Evolutionary conservation across 2,888 invertebrate genomes (phyloP).

Genomic region (Parapristionchus giblindavisi): DNA sequence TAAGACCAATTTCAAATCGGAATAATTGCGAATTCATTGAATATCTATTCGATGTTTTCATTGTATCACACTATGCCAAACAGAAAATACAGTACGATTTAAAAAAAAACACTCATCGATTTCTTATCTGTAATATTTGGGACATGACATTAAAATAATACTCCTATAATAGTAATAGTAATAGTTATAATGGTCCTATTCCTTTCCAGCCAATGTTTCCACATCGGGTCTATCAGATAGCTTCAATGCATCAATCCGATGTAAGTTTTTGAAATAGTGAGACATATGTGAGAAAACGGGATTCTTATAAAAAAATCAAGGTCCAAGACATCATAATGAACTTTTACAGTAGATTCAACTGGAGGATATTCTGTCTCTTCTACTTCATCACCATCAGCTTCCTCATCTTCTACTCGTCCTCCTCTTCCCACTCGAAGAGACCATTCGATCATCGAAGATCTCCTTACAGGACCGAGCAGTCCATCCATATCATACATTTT

Average conservation of each 20-base stretch:
- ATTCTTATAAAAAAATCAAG: not conserved
- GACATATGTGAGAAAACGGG: not conserved
- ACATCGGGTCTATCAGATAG: not conserved
- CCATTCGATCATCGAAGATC: not conserved
- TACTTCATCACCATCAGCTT: not conserved
- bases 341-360: not conserved
- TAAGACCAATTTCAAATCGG: too few relatives aligned
- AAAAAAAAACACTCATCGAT: too few relatives aligned
- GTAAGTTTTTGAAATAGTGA: not conserved
- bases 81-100: too few relatives aligned
- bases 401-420: not conserved
- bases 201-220: not conserved
- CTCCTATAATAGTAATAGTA: too few relatives aligned
- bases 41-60: too few relatives aligned
- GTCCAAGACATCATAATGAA: not conserved
- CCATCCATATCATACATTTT: too few relatives aligned
- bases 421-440: slow-evolving; percentile 20
- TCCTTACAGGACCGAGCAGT: slow-evolving; percentile 4
- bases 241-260: slow-evolving; percentile 9
- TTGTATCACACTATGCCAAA: too few relatives aligned
- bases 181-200: too few relatives aligned
- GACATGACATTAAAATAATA: too few relatives aligned
- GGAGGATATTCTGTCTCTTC: slow-evolving; percentile 11
- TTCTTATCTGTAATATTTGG: too few relatives aligned
- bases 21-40: too few relatives aligned